phyloP scores from a whole-genome alignment of 2,888 invertebrate genomes.

The Atethmia centrago region DNA sequence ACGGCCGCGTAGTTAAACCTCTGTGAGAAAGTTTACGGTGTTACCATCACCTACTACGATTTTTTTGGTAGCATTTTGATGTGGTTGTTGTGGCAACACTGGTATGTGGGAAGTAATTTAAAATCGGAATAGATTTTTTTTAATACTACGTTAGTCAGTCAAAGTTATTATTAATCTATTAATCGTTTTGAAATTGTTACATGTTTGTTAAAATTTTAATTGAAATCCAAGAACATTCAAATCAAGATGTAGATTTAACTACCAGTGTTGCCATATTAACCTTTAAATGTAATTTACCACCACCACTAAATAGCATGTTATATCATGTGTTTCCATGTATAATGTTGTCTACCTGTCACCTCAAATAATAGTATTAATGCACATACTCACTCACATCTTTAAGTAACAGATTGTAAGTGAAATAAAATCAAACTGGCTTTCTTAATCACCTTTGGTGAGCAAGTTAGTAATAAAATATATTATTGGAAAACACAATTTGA shows the following conservation, averaged over 20 bases:
- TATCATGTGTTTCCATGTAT: conserved; percentile 64
- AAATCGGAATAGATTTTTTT: background rate
- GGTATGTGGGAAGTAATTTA: background rate
- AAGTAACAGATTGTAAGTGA: conserved; percentile 51
- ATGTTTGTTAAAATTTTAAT: no score
- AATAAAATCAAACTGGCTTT: conserved; percentile 56
- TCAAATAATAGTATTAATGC: conserved; percentile 59
- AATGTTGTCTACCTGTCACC: conserved; percentile 69
- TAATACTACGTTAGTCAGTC: background rate
- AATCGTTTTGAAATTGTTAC: background rate
- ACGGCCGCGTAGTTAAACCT: conserved; percentile 90
- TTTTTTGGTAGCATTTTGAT: conserved; percentile 54
- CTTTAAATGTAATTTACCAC: conserved; percentile 66
- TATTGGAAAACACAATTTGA: background rate
- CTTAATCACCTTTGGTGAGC: conserved; percentile 57
- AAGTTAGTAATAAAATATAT: background rate
- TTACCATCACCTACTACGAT: conserved; percentile 87
- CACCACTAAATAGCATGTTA: conserved; percentile 73
- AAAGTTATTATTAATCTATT: background rate
- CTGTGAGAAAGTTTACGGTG: conserved; percentile 86
- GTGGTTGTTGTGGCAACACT: conserved; percentile 78
- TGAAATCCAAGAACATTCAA: background rate
- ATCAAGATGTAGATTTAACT: background rate
- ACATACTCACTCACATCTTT: conserved; percentile 63
- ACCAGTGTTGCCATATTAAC: conserved; percentile 74